phyloP scores from a whole-genome alignment of 2,797 vertebrate genomes.

The Acipenser transmontanus region DNA sequence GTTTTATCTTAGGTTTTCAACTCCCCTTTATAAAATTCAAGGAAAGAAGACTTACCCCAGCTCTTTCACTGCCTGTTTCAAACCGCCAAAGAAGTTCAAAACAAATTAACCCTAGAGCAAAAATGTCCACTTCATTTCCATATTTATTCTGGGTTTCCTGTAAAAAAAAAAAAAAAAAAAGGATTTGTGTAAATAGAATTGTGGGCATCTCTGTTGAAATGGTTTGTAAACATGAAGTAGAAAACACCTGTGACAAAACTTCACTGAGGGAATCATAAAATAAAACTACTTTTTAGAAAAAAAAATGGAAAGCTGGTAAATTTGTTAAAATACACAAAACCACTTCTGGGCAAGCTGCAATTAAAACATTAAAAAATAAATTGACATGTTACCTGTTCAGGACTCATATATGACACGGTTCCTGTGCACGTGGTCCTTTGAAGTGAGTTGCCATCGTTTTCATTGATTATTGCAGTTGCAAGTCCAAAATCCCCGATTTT shows the following conservation, averaged over 20 bases:
- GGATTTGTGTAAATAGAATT: neutral
- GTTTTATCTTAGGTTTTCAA: too few relatives aligned
- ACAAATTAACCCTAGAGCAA: constrained; percentile 57
- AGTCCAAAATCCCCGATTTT: constrained; percentile 93
- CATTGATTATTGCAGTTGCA: constrained; percentile 51
- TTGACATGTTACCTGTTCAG: constrained; percentile 72
- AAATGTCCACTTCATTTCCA: constrained; percentile 60
- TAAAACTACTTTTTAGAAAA: neutral
- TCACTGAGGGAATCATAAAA: too few relatives aligned
- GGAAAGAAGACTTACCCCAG: constrained; percentile 25
- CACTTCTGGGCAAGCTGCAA: too few relatives aligned
- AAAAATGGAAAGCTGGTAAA: neutral
- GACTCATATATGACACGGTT: constrained; percentile 77
- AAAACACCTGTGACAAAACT: too few relatives aligned
- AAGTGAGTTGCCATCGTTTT: constrained; percentile 26
- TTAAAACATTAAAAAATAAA: neutral
- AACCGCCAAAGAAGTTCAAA: constrained; percentile 59
- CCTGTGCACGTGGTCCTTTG: constrained; percentile 53
- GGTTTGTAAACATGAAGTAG: too few relatives aligned
- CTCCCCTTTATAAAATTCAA: too few relatives aligned
- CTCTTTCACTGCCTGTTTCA: constrained; percentile 15
- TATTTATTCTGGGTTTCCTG: constrained; percentile 40
- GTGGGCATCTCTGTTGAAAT: too few relatives aligned
- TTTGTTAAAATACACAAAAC: neutral
- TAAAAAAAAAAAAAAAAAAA: constrained; percentile 17